A percentile compares a stretch with the other conserved stretches of the same genome.
Evolutionary conservation across 2,888 invertebrate species (phyloP).

Genomic region (Colletes collaris): DNA sequence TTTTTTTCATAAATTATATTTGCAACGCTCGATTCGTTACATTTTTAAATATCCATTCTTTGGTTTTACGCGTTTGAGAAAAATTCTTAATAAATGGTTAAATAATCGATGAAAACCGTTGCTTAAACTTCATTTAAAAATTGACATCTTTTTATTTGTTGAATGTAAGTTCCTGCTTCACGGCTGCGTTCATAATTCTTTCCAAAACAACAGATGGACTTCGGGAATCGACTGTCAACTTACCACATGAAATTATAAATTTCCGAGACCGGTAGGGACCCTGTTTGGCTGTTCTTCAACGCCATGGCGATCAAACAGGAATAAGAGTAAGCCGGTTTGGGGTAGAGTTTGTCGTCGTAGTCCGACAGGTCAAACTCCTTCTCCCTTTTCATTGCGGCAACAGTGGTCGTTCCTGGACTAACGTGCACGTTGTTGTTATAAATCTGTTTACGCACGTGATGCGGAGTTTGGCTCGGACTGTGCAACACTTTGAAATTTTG

Average conservation of each 20-base stretch:
- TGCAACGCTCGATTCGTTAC: background rate
- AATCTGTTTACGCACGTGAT: conserved; percentile 79
- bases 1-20: conserved; percentile 7
- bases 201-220: background rate
- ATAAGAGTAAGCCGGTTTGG: conserved; percentile 99
- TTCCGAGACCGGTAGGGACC: conserved; percentile 98
- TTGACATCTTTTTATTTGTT: no score
- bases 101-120: no score
- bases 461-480: conserved; percentile 72
- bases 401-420: conserved; percentile 57
- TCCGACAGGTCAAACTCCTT: conserved; percentile 80
- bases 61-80: no score
- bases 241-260: conserved; percentile 99
- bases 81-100: no score
- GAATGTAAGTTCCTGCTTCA: no score
- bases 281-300: conserved; percentile 96
- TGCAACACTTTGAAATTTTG: conserved; percentile 79
- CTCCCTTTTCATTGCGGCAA: conserved; percentile 73
- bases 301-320: conserved; percentile 99
- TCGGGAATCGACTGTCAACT: conserved; percentile 79
- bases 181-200: background rate
- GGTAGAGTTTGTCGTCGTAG: conserved; percentile 88
- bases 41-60: background rate
- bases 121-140: no score
- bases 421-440: conserved; percentile 79